Base-by-base conservation (phyloP, 2,113 vertebrate genomes). In the Petrocephalus microphthalmus region DNA sequence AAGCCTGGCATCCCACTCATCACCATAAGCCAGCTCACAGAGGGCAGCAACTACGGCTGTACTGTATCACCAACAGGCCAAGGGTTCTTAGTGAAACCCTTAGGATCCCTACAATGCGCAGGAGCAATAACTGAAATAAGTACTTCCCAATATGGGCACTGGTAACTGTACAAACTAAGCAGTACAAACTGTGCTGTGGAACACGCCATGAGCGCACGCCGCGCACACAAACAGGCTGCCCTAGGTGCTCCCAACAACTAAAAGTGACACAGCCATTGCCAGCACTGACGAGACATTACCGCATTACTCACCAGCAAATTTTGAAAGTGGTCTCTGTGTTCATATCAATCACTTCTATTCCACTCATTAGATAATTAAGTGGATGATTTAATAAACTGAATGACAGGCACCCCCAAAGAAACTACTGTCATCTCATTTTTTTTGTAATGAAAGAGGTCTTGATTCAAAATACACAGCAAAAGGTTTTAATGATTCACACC, bases 231-330 rank as follows among this genome's bases (percentile, higher is more conserved):
- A 84, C 10, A 83, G 45, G 11, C 82, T 17, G 82, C 82, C 22
- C 45, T 13, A 47, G 20, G 11, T 49, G 13, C 82, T 49, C 82
- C 49, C 29, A 52, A 84, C 82, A 84, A 84, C 82, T 84, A 25
- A 49, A 29, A 11, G 49, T 22, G 52, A 84, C 49, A 52, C 10
- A 51, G 82, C 45, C 25, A 20, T 11, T 51, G 49, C 82, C 10
- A 20, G 22, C 47, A 51, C n/a, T 51, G 82, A 52, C 47, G 45
- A 51, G 45, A n/a, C 45, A 84, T 84, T 52, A 51, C 49, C 0
- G 22, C 15, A 84, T 52, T 84, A 84, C 82, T 84, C 82, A 84
- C 82, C 82, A 84, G 82, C 22, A 25, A 84, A 84, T n/a, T n/a
- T 10, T 25, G n/a, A 52, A 84, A 84, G 10, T n/a, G 49, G 82